These are phyloP conservation scores for Scarus forsteni DNA, from an alignment of 2,797 vertebrate species.

Conservation along the genomic window DNA sequence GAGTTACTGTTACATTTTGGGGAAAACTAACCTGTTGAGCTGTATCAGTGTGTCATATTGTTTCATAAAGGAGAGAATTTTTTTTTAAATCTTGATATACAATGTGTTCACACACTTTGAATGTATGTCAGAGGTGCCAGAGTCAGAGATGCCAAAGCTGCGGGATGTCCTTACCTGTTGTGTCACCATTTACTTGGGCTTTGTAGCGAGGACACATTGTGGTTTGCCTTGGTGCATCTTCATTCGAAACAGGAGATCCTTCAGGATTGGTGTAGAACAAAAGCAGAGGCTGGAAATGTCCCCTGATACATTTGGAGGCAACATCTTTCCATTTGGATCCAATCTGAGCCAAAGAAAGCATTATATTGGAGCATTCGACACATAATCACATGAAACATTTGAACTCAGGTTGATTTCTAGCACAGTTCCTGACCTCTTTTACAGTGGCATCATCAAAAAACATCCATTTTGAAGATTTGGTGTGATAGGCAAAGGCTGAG, in stretches of 20 bases:
- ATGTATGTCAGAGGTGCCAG: too few relatives aligned
- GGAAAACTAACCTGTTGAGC: too few relatives aligned
- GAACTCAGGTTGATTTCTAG: constrained; percentile 32
- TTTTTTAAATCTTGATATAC: too few relatives aligned
- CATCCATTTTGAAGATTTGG: constrained; percentile 97
- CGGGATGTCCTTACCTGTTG: constrained; percentile 80
- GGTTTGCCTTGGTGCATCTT: constrained; percentile 94
- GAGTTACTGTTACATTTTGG: too few relatives aligned
- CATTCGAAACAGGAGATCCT: constrained; percentile 92
- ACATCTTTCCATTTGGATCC: constrained; percentile 98
- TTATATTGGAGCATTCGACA: constrained; percentile 25
- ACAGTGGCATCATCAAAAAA: constrained; percentile 98
- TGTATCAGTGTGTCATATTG: too few relatives aligned
- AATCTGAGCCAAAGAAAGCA: constrained; percentile 80
- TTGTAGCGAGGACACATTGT: constrained; percentile 93
- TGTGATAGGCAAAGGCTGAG: constrained; percentile 97
- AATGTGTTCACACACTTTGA: too few relatives aligned
- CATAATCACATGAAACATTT: constrained; percentile 10
- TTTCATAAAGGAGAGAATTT: too few relatives aligned
- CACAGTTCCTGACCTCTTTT: constrained; percentile 89
- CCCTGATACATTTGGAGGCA: constrained; percentile 93
- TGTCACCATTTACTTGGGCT: constrained; percentile 85
- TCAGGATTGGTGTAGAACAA: constrained; percentile 97
- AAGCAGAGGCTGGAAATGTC: constrained; percentile 96
- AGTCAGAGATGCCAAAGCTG: not conserved